Percentiles rank a stretch among this genome's conserved stretches.
These are phyloP conservation scores for Brachynemurus nebulosus DNA, from an alignment of 2,888 invertebrate genomes.

Conservation along the genomic window DNA sequence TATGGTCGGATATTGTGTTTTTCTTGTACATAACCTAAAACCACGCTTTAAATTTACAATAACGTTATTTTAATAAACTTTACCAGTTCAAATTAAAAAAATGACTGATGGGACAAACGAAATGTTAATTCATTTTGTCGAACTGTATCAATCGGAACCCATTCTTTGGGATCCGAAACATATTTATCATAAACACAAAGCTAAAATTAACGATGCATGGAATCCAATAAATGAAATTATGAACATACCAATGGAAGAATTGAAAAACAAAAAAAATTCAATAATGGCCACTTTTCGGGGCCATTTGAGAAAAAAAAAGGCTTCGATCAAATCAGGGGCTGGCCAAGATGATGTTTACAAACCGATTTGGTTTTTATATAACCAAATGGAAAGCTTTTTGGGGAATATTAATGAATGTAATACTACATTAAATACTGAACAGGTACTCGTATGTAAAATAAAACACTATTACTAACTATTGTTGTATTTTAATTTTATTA, in stretches of 20 bases:
- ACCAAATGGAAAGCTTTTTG: slow-evolving; percentile 15
- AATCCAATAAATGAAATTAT: not conserved
- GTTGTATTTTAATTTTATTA: too few species aligned
- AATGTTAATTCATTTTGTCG: not conserved
- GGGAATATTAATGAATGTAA: slow-evolving; percentile 6
- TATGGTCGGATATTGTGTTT: not conserved
- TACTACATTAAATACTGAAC: slow-evolving; percentile 7
- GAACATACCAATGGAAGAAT: slow-evolving; percentile 7
- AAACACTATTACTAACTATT: too few species aligned
- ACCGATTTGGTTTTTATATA: slow-evolving; percentile 17
- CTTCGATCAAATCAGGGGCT: slow-evolving; percentile 13
- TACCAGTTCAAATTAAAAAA: too few species aligned
- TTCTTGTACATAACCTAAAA: not conserved
- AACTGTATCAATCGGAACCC: not conserved
- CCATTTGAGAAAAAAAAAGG: slow-evolving; percentile 13
- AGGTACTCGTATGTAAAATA: too few species aligned
- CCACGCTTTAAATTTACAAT: not conserved
- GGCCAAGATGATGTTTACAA: slow-evolving; percentile 13
- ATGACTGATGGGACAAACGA: not conserved
- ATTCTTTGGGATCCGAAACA: not conserved
- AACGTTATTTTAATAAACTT: not conserved
- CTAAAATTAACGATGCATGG: slow-evolving; percentile 7
- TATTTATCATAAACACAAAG: not conserved
- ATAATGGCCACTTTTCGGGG: slow-evolving; percentile 16
- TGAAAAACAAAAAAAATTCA: slow-evolving; percentile 16